Base-by-base conservation (phyloP, 2,888 invertebrate species). In the Sarcophaga caerulescens region DNA sequence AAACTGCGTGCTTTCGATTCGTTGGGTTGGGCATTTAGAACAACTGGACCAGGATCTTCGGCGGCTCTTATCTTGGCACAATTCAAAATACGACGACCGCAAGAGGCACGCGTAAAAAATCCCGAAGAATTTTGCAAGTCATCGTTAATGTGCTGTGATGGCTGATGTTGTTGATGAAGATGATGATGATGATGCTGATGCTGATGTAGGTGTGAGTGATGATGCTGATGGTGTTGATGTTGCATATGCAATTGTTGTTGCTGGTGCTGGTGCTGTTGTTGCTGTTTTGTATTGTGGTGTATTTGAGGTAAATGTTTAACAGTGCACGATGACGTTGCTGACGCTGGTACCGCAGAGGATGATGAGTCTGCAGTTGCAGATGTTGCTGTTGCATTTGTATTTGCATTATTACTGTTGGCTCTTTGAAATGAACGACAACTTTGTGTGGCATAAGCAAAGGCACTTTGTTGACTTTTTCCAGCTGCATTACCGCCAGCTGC, bases 1-100 rank as follows among this genome's bases (percentile, higher is more conserved):
- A 96, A 96, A 79, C 93, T 93, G 66, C 93, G 90, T 52, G 93
- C 93, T 87, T 93, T 93, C 68, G 93, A 93, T 62, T 93, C 93
- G 1, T 90, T 90, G 23, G 91, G 91, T 63, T 68, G 83, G 23
- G 78, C 78, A 63, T 84, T 84, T 44, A 74, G 59, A 74, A 90
- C 90, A 74, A 89, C 93, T 17, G 93, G 93, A 12, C 92, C 92
- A 1, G 90, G 92, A 89, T 94, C 92, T 87, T 87, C 94, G 93
- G 85, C 94, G 91, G 89, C 94, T 91, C 85, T 94, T 93, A 89
- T 94, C 93, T 92, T 94, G 52, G 91, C 92, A 87, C 92, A 92
- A 87, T 91, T 95, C 44, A 91, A 87, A 35, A 92, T 90, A 52
- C 91, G 90, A 21, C 92, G 90, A 17, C 92, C 89, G 93, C 95